Evolutionary conservation across 1,140 invertebrate species (phyloP), one percentile per base, ranked within the genome.

Genomic region (Hylaeus volcanicus): DNA sequence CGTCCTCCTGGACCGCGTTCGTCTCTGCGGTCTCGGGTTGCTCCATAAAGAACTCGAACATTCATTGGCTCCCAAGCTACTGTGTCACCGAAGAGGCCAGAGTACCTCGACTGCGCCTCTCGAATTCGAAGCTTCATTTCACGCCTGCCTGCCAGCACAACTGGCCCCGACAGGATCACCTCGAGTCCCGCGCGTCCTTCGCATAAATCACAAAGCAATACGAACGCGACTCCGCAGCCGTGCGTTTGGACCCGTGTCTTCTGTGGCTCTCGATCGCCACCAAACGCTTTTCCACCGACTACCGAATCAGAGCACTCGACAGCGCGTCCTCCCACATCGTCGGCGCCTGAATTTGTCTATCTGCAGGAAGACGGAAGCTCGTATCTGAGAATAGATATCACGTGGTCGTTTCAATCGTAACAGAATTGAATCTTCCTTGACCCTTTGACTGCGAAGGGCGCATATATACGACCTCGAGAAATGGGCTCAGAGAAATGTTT

Each of bases 51-150:
- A 79, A 79, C 64, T 66, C 68, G 73, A 70, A 87, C 81, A 82
- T 78, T 84, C 81, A 78, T 79, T 80, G 72, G 51, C 66, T 53
- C 58, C 68, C 70, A 37, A 82, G 74, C 79, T 86, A 81, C 82
- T 82, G 84, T 86, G 82, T 81, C 86, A 66, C 79, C 74, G 81
- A 70, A 26, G 39, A 74, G 68, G 71, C 53, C 61, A 51, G 41
- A 66, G 39, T 81, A 61, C 82, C 66, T 48, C 58, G 51, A 58
- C 65, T 11, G 71, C 66, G 55, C 72, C 56, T 60, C 73, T 88
- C 83, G 61, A 85, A 87, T 88, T 88, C 81, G 81, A 81, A 60
- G 81, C 81, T 86, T 88, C 86, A 84, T 91, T 91, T 91, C 90
- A 91, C 87, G 90, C 88, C 88, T 88, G 82, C 86, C 84, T 87